Evolutionary conservation across 2,113 vertebrate genomes (phyloP).

Genomic region (Myotis davidii): DNA sequence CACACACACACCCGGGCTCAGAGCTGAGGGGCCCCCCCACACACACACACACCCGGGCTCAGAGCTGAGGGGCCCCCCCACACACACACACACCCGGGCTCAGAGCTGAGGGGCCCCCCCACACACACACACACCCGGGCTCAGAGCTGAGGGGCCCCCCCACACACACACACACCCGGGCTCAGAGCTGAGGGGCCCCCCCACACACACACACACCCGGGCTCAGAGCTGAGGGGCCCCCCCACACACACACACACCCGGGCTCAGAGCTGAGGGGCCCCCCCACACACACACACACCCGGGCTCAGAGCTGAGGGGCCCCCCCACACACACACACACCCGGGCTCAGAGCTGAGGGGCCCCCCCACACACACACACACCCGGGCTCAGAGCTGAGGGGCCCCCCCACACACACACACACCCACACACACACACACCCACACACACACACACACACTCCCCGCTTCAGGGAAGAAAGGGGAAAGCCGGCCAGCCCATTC

Average conservation of each 20-base stretch:
- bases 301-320: too few species aligned
- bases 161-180: background rate
- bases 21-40: too few species aligned
- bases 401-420: too few species aligned
- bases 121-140: background rate
- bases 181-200: too few species aligned
- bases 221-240: too few species aligned
- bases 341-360: too few species aligned
- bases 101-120: too few species aligned
- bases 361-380: background rate
- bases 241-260: background rate
- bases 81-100: background rate
- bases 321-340: background rate
- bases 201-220: background rate
- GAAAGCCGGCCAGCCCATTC: background rate
- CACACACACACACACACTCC: background rate
- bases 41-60: background rate
- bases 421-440: background rate
- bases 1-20: background rate
- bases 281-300: background rate
- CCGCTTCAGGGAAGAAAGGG: background rate
- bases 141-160: too few species aligned
- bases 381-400: too few species aligned
- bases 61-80: too few species aligned
- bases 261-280: too few species aligned